These are phyloP conservation scores for Spicauda simplicius DNA, from an alignment of 2,888 invertebrate genomes.

Conservation along the genomic window DNA sequence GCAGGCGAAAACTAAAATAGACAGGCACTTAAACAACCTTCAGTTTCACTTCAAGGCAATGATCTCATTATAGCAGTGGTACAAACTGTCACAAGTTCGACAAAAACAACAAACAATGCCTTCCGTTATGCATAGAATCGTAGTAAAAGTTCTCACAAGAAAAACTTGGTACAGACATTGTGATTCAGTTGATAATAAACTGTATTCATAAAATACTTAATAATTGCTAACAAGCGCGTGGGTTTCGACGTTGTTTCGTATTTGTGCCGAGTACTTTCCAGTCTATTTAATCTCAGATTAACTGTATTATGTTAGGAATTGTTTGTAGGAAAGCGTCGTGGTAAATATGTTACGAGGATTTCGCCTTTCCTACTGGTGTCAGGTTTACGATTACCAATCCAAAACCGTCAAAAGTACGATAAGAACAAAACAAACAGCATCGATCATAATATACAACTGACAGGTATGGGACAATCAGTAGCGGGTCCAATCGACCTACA, in stretches of 20 bases:
- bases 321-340: not conserved
- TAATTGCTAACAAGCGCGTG: slow-evolving; percentile 43
- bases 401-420: no score
- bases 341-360: no score
- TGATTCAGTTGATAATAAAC: slow-evolving; percentile 42
- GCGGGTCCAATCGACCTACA: not conserved
- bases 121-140: slow-evolving; percentile 33
- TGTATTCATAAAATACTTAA: slow-evolving; percentile 41
- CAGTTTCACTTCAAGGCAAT: slow-evolving; percentile 36
- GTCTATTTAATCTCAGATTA: slow-evolving; percentile 10
- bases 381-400: no score
- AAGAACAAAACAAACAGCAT: no score
- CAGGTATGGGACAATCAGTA: not conserved
- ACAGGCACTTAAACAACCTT: slow-evolving; percentile 13
- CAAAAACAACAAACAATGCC: slow-evolving; percentile 35
- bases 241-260: slow-evolving; percentile 28
- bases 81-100: slow-evolving; percentile 24
- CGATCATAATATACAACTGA: no score
- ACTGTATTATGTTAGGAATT: slow-evolving; percentile 1
- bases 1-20: not conserved
- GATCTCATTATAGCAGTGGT: slow-evolving; percentile 20
- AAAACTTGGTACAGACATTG: slow-evolving; percentile 30
- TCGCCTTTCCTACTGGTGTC: no score
- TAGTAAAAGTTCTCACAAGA: slow-evolving; percentile 34
- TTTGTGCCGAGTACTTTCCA: slow-evolving; percentile 12